A percentile compares a stretch with the other conserved stretches of the same genome.
These are phyloP conservation scores for Cerastis leucographa DNA, from an alignment of 2,888 invertebrate genomes.

Conservation along the genomic window DNA sequence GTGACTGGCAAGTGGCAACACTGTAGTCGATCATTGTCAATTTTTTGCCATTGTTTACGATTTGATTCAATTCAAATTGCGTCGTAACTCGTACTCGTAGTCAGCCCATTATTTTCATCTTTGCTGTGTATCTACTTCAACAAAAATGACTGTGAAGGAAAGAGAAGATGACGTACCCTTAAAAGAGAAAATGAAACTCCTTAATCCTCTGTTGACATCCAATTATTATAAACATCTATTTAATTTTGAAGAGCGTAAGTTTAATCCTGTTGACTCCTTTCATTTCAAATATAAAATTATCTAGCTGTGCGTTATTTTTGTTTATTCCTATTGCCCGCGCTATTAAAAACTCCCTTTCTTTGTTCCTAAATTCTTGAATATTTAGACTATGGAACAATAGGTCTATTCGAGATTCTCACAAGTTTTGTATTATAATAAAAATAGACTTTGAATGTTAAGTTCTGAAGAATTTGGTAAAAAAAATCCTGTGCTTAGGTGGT, in stretches of 20 bases:
- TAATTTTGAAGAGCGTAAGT: conserved; percentile 37
- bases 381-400: not conserved
- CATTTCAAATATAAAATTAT: not conserved
- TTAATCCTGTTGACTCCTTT: not conserved
- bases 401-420: not conserved
- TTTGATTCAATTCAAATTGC: too few relatives aligned
- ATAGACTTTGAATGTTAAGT: not conserved
- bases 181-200: conserved; percentile 11
- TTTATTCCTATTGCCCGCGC: not conserved
- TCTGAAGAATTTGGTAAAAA: not conserved
- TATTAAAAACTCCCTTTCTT: not conserved
- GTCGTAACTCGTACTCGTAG: too few relatives aligned
- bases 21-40: not conserved
- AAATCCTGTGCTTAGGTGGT: not conserved
- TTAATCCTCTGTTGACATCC: conserved; percentile 22
- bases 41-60: not conserved
- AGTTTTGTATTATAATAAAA: not conserved
- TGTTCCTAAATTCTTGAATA: not conserved
- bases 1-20: conserved; percentile 41
- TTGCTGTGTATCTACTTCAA: not conserved
- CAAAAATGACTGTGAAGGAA: conserved; percentile 48
- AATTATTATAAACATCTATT: conserved; percentile 39
- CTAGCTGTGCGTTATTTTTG: not conserved
- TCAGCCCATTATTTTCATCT: too few relatives aligned
- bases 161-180: conserved; percentile 5